Evolutionary conservation across 2,888 invertebrate genomes (phyloP).

Genomic region (Nycteola revayana): DNA sequence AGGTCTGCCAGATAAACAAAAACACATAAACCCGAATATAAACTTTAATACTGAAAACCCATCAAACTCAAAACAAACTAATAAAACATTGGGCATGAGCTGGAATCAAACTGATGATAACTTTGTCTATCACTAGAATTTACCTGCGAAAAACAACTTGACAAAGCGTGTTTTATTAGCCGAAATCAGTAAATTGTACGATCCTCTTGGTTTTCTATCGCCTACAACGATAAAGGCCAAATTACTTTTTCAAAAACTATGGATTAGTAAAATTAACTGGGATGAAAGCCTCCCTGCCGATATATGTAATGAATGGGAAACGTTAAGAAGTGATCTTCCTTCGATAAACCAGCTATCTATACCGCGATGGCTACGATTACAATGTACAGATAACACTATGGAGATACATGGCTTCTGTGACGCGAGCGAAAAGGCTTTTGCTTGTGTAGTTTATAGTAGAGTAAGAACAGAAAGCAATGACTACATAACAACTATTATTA

Average conservation of each 20-base stretch:
- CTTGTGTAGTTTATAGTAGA: constrained; percentile 3
- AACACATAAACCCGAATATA: neutral
- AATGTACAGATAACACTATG: neutral
- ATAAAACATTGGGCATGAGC: constrained; percentile 3
- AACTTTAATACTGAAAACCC: too few species aligned
- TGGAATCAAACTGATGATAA: constrained; percentile 5
- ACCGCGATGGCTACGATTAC: constrained; percentile 3
- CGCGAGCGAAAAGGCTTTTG: constrained; percentile 3
- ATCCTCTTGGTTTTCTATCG: constrained; percentile 14
- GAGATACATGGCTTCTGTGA: constrained; percentile 6
- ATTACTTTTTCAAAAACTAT: constrained; percentile 7
- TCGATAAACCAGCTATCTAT: neutral
- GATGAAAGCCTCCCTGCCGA: constrained; percentile 1
- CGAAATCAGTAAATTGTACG: constrained; percentile 10
- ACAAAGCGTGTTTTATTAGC: constrained; percentile 3
- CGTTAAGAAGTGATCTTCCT: constrained; percentile 1
- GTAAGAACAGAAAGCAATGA: neutral
- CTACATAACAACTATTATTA: constrained; percentile 1
- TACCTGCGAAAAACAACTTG: neutral
- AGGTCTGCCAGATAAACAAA: constrained; percentile 1
- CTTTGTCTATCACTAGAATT: constrained; percentile 2
- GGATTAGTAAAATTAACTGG: constrained; percentile 3
- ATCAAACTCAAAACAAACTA: neutral
- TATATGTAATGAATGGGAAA: constrained; percentile 2
- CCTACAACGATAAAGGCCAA: constrained; percentile 10